phyloP scores from a whole-genome alignment of 2,888 invertebrate genomes.

The Ctena decussata region DNA sequence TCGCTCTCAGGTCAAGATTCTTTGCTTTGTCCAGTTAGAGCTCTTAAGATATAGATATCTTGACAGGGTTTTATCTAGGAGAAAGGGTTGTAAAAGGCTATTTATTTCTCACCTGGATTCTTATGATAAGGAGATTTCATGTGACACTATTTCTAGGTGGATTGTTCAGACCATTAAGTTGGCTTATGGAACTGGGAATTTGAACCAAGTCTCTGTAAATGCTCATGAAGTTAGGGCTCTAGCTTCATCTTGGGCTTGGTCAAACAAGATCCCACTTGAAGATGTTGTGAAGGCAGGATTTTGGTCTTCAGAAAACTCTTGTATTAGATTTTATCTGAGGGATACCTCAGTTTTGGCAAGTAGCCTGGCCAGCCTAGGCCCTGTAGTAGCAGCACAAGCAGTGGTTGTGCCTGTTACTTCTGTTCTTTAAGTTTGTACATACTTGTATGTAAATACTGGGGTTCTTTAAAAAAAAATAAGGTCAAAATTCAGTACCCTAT shows the following conservation, averaged over 20 bases:
- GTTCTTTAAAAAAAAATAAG: too few species aligned
- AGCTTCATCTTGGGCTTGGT: background rate
- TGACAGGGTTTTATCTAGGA: background rate
- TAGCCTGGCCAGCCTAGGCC: background rate
- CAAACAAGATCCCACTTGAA: background rate
- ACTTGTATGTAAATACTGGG: too few species aligned
- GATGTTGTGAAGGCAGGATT: background rate
- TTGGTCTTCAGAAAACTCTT: constrained; percentile 1
- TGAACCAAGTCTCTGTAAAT: too few species aligned
- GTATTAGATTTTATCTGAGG: background rate
- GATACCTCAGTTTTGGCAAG: background rate
- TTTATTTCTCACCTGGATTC: background rate
- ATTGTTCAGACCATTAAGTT: background rate
- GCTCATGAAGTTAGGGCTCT: background rate
- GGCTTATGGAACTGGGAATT: too few species aligned
- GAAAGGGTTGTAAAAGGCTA: background rate
- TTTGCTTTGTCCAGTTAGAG: background rate
- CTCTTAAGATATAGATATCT: background rate
- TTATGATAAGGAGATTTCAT: background rate
- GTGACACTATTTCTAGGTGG: background rate
- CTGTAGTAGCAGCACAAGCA: background rate
- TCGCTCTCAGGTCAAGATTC: background rate
- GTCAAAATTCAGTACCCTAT: too few species aligned
- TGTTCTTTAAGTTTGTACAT: too few species aligned
- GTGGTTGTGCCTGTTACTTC: background rate